Evolutionary conservation across 1,140 invertebrate species (phyloP).

Genomic region (Odontomachus brunneus): DNA sequence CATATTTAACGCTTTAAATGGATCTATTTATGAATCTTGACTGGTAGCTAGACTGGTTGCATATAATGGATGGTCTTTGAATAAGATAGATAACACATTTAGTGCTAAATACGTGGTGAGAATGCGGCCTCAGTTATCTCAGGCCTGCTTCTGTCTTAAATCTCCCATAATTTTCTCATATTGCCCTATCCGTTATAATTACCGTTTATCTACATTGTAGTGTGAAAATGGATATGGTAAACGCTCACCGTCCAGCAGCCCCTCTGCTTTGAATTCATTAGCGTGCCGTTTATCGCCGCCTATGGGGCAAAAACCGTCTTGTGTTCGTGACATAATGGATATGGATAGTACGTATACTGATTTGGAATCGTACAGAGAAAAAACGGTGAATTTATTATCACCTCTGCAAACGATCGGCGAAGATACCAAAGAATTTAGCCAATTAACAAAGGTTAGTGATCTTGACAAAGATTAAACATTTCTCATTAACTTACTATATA

Average conservation of each 20-base stretch:
- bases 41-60: neutral
- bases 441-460: conserved; percentile 61
- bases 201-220: conserved; percentile 60
- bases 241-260: conserved; percentile 78
- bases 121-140: neutral
- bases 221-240: conserved; percentile 79
- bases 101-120: neutral
- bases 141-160: neutral
- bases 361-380: conserved; percentile 72
- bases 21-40: neutral
- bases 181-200: neutral
- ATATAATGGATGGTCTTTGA: neutral
- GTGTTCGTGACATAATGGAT: conserved; percentile 68
- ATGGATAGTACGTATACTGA: conserved; percentile 71
- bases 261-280: conserved; percentile 71
- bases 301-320: conserved; percentile 65
- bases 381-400: conserved; percentile 33
- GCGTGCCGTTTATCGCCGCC: conserved; percentile 65
- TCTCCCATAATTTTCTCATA: neutral
- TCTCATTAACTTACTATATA: neutral
- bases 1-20: too few relatives aligned
- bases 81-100: neutral
- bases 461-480: neutral
- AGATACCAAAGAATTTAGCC: conserved; percentile 45
- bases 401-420: neutral